Evolutionary conservation across 2,797 vertebrate genomes (phyloP).

Genomic region (Pygocentrus nattereri): DNA sequence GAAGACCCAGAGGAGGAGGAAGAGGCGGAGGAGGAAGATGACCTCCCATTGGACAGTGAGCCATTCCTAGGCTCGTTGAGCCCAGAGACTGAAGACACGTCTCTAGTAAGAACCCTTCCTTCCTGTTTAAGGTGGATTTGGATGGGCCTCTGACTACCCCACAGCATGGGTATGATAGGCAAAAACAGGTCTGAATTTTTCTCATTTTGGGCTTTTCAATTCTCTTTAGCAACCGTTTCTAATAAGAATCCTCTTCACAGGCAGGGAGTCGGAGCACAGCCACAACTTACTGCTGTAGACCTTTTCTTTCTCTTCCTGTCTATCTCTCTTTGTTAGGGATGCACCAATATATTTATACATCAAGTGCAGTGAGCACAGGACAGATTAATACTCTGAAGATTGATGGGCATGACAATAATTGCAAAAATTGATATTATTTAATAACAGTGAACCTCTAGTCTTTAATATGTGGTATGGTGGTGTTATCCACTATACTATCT

Average conservation of each 20-base stretch:
- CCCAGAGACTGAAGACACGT: slow-evolving; percentile 90
- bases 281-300: slow-evolving; percentile 19
- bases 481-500: not conserved
- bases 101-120: slow-evolving; percentile 91
- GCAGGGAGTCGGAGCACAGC: slow-evolving; percentile 48
- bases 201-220: slow-evolving; percentile 84
- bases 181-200: slow-evolving; percentile 89
- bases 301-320: slow-evolving; percentile 25
- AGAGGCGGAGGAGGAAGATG: slow-evolving; percentile 81
- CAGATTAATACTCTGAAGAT: not conserved
- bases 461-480: not conserved
- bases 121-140: slow-evolving; percentile 82
- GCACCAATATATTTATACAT: not conserved
- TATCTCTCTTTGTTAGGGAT: not conserved
- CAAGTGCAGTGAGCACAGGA: not conserved
- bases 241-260: slow-evolving; percentile 66
- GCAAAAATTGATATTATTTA: not conserved
- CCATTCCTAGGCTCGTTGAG: slow-evolving; percentile 78
- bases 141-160: slow-evolving; percentile 83
- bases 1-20: slow-evolving; percentile 78
- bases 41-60: slow-evolving; percentile 71
- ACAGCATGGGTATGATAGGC: slow-evolving; percentile 82
- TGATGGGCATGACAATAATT: not conserved
- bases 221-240: slow-evolving; percentile 64
- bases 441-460: not conserved